A percentile compares a stretch with the other conserved stretches of the same genome.
Conservation (phyloP, 2,113 vertebrate species). For the Lycocorax pyrrhopterus region DNA sequence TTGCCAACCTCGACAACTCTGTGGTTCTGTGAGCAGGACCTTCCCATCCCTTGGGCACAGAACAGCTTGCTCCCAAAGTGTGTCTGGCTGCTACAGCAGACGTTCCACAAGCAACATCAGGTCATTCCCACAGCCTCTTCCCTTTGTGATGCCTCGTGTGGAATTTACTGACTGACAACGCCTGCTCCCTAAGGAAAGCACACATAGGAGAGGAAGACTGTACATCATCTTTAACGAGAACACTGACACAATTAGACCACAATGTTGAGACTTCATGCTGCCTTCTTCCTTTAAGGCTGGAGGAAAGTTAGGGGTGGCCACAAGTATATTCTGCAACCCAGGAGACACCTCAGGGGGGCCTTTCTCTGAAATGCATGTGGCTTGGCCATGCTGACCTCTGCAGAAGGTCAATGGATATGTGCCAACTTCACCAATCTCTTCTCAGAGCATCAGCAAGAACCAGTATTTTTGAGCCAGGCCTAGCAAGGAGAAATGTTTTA, state of each 20-base stretch:
- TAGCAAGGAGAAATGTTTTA: neutral
- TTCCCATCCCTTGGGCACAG: neutral
- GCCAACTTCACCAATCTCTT: neutral
- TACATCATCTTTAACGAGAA: neutral
- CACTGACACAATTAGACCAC: neutral
- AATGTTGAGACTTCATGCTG: neutral
- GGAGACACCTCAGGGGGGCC: neutral
- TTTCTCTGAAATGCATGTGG: neutral
- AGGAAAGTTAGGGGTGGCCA: neutral
- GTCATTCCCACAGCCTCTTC: conserved; percentile 1
- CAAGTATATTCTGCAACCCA: neutral
- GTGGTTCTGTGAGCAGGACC: neutral
- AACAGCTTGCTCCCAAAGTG: neutral
- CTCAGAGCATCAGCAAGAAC: neutral
- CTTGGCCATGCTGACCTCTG: neutral
- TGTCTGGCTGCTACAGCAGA: neutral
- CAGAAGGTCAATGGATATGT: neutral
- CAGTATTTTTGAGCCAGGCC: neutral
- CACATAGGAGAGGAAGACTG: neutral
- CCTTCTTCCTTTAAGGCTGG: neutral
- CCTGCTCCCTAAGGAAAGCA: neutral
- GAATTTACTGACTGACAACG: neutral
- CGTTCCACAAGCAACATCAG: neutral
- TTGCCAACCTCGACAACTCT: neutral
- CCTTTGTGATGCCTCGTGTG: neutral